Base-by-base conservation (phyloP, 1,140 invertebrate genomes). In the Saccostrea glomerata region DNA sequence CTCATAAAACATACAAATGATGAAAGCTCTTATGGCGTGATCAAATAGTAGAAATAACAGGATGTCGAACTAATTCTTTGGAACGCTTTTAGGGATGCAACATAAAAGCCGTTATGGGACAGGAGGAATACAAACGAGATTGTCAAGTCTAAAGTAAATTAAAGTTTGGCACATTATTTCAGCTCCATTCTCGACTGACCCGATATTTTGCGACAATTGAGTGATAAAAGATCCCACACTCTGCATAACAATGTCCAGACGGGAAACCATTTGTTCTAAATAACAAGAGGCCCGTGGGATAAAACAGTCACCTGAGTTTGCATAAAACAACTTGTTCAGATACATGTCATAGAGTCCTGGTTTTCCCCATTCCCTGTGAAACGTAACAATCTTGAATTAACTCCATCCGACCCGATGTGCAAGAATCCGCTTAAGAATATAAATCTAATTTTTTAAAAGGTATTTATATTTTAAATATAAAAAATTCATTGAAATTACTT, bases 61-160 rank as follows among this genome's bases (percentile, higher is more conserved):
- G 70, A 77, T 25, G 70, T 30, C 70, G 11, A 30, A 77, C 70
- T 77, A 77, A 77, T 77, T 77, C 70, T 13, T 77, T 25, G 70
- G 15, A 36, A 77, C 70, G 70, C 70, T 77, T 77, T 77, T 77
- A 77, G 70, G 36, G 70, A 30, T 15, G 11, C 25, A 77, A 36
- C 70, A 77, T 77, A 77, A 77, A 77, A 77, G 70, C 70, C 70
- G 25, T 77, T 36, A 77, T 30, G 70, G 70, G 70, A 77, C 70
- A 77, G 13, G 30, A 77, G 9, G 70, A 77, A 77, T 30, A 77
- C 70, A 36, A 77, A 77, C 70, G 70, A 77, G 70, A 77, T 77
- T 77, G 70, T 77, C 70, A 77, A 77, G 70, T 77, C 70, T 77
- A 77, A 77, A 77, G 70, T 77, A 77, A 77, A 77, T 77, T 77